Evolutionary conservation across 2,888 invertebrate genomes (phyloP), one percentile per base, ranked within the genome.

Genomic region (Brenthis ino): DNA sequence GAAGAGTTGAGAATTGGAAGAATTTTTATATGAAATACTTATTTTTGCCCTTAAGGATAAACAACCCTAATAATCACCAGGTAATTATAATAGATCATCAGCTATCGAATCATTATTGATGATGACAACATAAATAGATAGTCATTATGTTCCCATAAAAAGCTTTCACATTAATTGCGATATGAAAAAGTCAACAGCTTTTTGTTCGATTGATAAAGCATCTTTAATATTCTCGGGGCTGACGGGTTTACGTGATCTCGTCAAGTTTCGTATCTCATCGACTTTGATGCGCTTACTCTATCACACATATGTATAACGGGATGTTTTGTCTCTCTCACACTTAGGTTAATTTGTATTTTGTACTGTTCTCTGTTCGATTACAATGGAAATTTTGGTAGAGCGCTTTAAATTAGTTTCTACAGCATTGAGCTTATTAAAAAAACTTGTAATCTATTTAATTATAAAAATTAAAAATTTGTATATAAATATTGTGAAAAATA

Each of bases 111-210:
- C 63, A 63, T 53, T 63, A 63, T 53, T 33, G 37, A 13, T 51
- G 53, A 53, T 53, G 63, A 53, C 53, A 53, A 53, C 51, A 20
- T 63, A 53, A 63, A 53, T 37, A 63, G 53, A 63, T 43, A 12
- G 14, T 16, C 63, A 53, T 53, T 63, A 61, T 6, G 33, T 6
- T 3, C 37, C 12, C 37, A 63, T 33, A 63, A 63, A 63, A 43
- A 63, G 20, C 43, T 63, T 53, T 63, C 63, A 63, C 63, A 54
- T 63, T 63, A 53, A 43, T 63, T 63, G 37, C 20, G 33, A 53
- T 53, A 63, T 53, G 53, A 63, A 63, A 63, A 63, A 63, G 37
- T 37, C 33, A 60, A 20, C 60, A 48, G 37, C 20, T 63, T 63
- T 63, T 53, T 63, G 51, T 51, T 16, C 14, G 37, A 63, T 63